Evolutionary conservation across 2,888 invertebrate genomes (phyloP), one percentile per base, ranked within the genome.

Genomic region (Stramonita haemastoma): DNA sequence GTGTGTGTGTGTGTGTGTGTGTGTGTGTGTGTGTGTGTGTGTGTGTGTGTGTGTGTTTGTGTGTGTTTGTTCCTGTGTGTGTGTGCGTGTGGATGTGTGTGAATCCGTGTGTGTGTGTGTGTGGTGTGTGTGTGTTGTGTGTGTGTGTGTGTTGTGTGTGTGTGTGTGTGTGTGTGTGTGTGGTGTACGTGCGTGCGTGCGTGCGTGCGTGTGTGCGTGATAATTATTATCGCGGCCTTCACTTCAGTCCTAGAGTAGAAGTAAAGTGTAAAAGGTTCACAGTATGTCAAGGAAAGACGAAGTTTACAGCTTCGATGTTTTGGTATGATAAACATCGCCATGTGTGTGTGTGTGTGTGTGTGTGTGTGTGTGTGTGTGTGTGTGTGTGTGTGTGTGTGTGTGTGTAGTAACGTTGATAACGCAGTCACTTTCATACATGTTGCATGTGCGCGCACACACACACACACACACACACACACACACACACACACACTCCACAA

Each of bases 351-450:
- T 83, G 56, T 46, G 83, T 34, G 46, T 81, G 81, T 36, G 34
- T 77, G 81, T 81, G 81, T 34, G 81, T 81, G 73, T 77, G 73
- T 81, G 32, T 77, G 22, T 81, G 81, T 81, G 81, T 81, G 81
- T 81, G 81, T 81, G 81, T 81, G 81, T 81, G 34, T 81, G 34
- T 19, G 81, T 22, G 34, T 34, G 81, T 81, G 34, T 22, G 34
- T 34, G 19, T 81, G 34, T 36, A 32, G 19, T 15, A n/a, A 77
- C 29, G 15, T 29, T 77, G 29, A 29, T n/a, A 77, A 29, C 29
- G 8, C 73, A n/a, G n/a, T 26, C 1, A 1, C 29, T 77, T 0
- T 13, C 29, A 29, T 5, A 26, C 13, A 29, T n/a, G 13, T 66
- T 26, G 13, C 26, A 26, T 29, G 29, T 29, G 8, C 8, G 6